phyloP scores from a whole-genome alignment of 2,888 invertebrate species.

The Atethmia centrago region DNA sequence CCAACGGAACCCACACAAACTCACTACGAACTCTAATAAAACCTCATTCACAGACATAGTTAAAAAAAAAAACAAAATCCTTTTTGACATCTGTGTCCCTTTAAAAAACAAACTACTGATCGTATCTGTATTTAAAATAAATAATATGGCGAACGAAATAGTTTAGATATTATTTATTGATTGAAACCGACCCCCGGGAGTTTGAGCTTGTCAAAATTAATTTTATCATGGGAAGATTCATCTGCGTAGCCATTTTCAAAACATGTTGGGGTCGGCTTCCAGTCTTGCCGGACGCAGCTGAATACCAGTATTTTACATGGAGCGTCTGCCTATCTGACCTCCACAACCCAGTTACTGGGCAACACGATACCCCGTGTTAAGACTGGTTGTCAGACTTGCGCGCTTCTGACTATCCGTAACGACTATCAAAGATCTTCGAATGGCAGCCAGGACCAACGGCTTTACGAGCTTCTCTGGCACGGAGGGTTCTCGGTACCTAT shows the following conservation, averaged over 20 bases:
- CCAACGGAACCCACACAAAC: conserved; percentile 56
- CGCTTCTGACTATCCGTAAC: too few species aligned
- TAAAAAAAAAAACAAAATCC: conserved; percentile 31
- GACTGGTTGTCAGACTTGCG: too few species aligned
- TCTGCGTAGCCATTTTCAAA: background rate
- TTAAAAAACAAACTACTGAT: conserved; percentile 74
- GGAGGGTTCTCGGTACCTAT: too few species aligned
- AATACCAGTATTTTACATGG: background rate
- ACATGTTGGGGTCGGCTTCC: background rate
- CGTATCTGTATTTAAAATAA: conserved; percentile 76
- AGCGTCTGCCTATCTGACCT: background rate
- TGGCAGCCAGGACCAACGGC: background rate
- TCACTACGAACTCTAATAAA: conserved; percentile 29
- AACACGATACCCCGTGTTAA: background rate
- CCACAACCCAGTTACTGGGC: background rate
- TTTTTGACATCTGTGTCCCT: conserved; percentile 71
- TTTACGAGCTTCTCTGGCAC: too few species aligned
- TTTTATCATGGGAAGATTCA: conserved; percentile 46
- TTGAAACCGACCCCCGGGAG: conserved; percentile 51
- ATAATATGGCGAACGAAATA: conserved; percentile 72
- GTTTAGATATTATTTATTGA: conserved; percentile 64
- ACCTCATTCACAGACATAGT: conserved; percentile 57
- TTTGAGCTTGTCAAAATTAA: conserved; percentile 55
- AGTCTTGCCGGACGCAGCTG: background rate
- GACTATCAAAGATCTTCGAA: too few species aligned